These are phyloP conservation scores for Turritopsis dohrnii DNA, from an alignment of 30 jellyfish, hydroid and myxozoan species.

Conservation along the genomic window DNA sequence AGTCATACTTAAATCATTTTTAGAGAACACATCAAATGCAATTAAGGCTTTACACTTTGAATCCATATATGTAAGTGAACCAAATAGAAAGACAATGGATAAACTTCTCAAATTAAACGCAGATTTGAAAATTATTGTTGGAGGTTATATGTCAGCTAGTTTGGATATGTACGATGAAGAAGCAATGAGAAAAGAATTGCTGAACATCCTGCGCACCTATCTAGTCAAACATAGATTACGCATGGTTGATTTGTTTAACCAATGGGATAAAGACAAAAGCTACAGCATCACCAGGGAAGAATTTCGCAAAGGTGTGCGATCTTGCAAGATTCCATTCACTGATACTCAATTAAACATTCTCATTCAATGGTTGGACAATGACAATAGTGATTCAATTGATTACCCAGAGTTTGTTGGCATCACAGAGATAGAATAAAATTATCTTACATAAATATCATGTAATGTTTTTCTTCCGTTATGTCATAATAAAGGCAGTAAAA, in stretches of 20 bases:
- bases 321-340: constrained; percentile 49
- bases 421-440: constrained; percentile 50
- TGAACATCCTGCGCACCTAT: constrained; percentile 46
- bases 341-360: constrained; percentile 53
- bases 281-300: constrained; percentile 21
- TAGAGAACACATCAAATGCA: not conserved
- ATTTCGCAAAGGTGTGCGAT: constrained; percentile 30
- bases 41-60: constrained; percentile 23
- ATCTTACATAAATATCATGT: too few species aligned
- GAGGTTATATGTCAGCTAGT: constrained; percentile 54
- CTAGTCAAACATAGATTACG: constrained; percentile 60
- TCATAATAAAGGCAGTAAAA: not conserved
- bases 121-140: constrained; percentile 34
- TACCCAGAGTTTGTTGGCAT: constrained; percentile 72
- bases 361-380: constrained; percentile 79
- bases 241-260: constrained; percentile 82
- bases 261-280: constrained; percentile 84
- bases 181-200: constrained; percentile 51
- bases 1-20: constrained; percentile 28
- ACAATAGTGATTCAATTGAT: constrained; percentile 65
- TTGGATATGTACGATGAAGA: constrained; percentile 33
- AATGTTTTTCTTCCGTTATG: too few species aligned
- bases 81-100: constrained; percentile 25
- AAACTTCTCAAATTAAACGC: constrained; percentile 22
- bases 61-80: constrained; percentile 1